Base-by-base conservation (phyloP, 2,113 vertebrate species). In the Chaenocephalus aceratus region DNA sequence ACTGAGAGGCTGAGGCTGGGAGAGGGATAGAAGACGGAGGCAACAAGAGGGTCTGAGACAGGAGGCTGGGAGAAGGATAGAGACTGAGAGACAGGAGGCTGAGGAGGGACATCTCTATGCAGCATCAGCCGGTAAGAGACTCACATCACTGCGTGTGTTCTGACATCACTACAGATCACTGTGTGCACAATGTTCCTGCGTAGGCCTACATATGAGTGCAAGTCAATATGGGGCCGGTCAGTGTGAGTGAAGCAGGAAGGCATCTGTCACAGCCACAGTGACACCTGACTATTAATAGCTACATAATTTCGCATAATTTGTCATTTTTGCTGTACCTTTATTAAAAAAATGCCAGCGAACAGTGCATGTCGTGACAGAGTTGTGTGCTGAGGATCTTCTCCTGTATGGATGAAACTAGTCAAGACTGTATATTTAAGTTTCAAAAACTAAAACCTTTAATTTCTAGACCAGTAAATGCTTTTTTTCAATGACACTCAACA, bases 91-190 rank as follows among this genome's bases (percentile, higher is more conserved):
- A 18, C 16, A 48, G 13, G 46, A 81, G 23, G 44, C 79, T 5
- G 77, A 71, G 34, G 70, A 71, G 62, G 48, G 49, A 48, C 41
- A 0, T 30, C 18, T 13, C 76, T 3, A 7, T 4, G 57, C 73
- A 59, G n/a, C 80, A 86, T 83, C 77, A 44, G 7, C 66, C 23
- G 87, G 87, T 80, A 77, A 85, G 88, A 69, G 11, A 2, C 75
- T 13, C 79, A 66, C 75, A 77, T 18, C 21, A 12, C 10, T 1
- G 53, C 15, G 44, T 3, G n/a, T 14, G 5, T n/a, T 44, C 60
- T 26, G 4, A 49, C 67, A 23, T 54, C 66, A 49, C 66, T 7
- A 41, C 36, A 41, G 3, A n/a, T 21, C 10, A 1, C 56, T 21
- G 6, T 41, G 36, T 41, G 36, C 36, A 41, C 36, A 6, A 41